Base-by-base conservation (phyloP, 2,888 invertebrate species). In the Archips xylosteana region DNA sequence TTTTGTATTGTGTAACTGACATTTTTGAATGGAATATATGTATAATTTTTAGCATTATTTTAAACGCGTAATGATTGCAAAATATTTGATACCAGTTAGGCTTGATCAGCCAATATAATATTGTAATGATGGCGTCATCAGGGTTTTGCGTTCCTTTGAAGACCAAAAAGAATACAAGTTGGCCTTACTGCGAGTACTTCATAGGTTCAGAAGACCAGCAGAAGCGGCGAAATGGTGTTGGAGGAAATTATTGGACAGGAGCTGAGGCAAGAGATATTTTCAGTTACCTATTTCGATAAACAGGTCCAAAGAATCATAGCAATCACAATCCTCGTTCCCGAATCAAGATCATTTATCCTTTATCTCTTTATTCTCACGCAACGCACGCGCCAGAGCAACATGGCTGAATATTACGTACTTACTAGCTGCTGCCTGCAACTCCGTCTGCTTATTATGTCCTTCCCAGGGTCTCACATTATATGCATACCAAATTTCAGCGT, bases 121-220 rank as follows among this genome's bases (percentile, higher is more conserved):
- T 64, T 54, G 39, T 51, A 51, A 54, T 79, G 78, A 66, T 75
- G 12, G 74, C 76, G 39, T 67, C 72, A 32, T 23, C 77, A 13
- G 76, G 68, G 65, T 76, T 81, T 23, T 84, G 84, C 69, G 75
- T 78, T 15, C 66, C 74, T 3, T 74, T 78, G 1, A 69, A 59
- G 10, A 85, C 86, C 1, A 80, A 76, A 15, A 74, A 69, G 1
- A 76, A 84, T 0, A 87, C 86, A 66, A 76, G 63, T 12, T 90
- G 88, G 87, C 78, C 81, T 0, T 90, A 91, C 71, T 63, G 82
- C 2, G 86, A 94, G 75, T 91, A 90, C 78, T 93, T 91, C 62
- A n/a, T 80, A 1, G 94, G 93, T n/a, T 81, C 89, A 3, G 86
- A 77, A 76, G 92, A 92, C 78, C 71, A 83, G 3, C 83, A 89